Base-by-base conservation (phyloP, 2,888 invertebrate species). In the Sesamia inferens region DNA sequence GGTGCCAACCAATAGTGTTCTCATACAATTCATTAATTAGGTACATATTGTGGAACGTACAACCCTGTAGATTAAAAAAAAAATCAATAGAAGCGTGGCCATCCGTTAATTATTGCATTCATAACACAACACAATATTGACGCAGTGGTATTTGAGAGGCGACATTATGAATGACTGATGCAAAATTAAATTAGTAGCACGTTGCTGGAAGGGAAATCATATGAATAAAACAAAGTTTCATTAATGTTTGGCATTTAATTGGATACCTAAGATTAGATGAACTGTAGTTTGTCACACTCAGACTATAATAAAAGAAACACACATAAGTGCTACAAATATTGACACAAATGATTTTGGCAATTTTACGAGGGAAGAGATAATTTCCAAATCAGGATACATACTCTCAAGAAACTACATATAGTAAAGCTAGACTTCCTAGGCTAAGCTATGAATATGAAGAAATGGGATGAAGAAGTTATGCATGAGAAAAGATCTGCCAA, bases 31-130 rank as follows among this genome's bases (percentile, higher is more conserved):
- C 6, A n/a, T 51, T 48, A 7, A 47, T 48, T 22, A 68, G 31
- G 62, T 39, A 39, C 31, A 31, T 31, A 31, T 31, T 39, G 39
- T 8, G 51, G 44, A 51, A 63, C 44, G 44, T 39, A 19, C 51
- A 71, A 62, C 62, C 55, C 68, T 58, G 24, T 13, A 5, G 1
- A 66, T 6, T 59, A 75, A 24, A 14, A 31, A 31, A 31, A 31
- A 31, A 70, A 58, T 70, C 11, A 71, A 72, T 16, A n/a, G 57
- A 61, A 63, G 61, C 67, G 22, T 39, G 63, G 55, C 59, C 67
- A 55, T 67, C 68, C 47, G 69, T 67, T 85, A 74, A 82, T 83
- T 77, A 82, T 83, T 77, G 72, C 57, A 74, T 79, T 78, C 78
- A 57, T 47, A 75, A 72, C 75, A 64, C 77, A 71, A 58, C 19